phyloP scores from a whole-genome alignment of 2,797 vertebrate genomes.

The Karalla daura region DNA sequence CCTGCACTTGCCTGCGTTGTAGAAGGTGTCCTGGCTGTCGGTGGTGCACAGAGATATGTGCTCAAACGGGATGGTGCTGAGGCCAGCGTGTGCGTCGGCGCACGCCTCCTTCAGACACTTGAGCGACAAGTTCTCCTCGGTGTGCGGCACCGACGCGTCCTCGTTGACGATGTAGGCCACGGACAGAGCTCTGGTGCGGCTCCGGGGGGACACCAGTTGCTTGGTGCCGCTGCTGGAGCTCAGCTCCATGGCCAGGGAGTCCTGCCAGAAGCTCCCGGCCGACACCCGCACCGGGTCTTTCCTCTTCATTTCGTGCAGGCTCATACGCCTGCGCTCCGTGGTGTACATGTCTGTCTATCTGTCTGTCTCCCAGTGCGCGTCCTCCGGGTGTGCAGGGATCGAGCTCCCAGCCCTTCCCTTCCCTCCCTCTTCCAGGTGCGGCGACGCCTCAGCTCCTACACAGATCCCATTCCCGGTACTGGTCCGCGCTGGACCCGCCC shows the following conservation, averaged over 20 bases:
- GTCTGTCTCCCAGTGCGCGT: conserved; percentile 13
- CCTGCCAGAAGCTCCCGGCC: conserved; percentile 91
- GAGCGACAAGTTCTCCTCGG: conserved; percentile 83
- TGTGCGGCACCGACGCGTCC: conserved; percentile 73
- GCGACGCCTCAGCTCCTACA: conserved; percentile 19
- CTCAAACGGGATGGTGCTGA: conserved; percentile 82
- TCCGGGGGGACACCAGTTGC: conserved; percentile 68
- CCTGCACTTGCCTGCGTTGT: conserved; percentile 90
- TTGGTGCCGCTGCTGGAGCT: conserved; percentile 55
- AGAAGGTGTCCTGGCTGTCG: conserved; percentile 86
- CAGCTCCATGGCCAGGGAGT: conserved; percentile 82
- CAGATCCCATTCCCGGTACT: conserved; percentile 50
- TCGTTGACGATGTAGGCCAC: conserved; percentile 85
- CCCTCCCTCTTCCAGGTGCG: too few species aligned
- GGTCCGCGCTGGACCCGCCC: conserved; percentile 49
- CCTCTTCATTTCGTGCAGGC: conserved; percentile 76
- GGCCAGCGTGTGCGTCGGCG: conserved; percentile 73
- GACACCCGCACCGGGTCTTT: conserved; percentile 75
- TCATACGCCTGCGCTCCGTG: conserved; percentile 84
- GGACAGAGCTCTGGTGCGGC: conserved; percentile 78
- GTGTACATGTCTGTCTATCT: conserved; percentile 77
- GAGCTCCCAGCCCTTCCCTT: too few species aligned
- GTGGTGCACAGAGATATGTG: conserved; percentile 85
- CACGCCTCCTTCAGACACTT: conserved; percentile 88
- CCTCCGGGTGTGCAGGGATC: neutral